phyloP scores from a whole-genome alignment of 1,140 invertebrate species.

The Temnothorax nylanderi region DNA sequence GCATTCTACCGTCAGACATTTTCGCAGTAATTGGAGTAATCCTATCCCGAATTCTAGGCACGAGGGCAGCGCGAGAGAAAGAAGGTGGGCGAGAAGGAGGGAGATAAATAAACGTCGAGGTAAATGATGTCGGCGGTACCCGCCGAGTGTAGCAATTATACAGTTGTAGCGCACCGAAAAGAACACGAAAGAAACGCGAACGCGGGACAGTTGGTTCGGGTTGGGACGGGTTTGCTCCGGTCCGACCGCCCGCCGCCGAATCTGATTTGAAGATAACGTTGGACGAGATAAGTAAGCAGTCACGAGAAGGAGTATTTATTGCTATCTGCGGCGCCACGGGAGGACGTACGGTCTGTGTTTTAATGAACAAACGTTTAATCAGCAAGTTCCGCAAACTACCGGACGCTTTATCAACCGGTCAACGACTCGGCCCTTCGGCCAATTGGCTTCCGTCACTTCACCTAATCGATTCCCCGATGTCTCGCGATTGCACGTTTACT shows the following conservation, averaged over 20 bases:
- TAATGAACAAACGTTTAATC: slow-evolving; percentile 59
- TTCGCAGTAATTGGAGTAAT: slow-evolving; percentile 58
- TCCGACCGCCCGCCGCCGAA: slow-evolving; percentile 50
- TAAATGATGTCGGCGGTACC: slow-evolving; percentile 19
- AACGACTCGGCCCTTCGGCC: slow-evolving; percentile 23
- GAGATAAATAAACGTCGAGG: slow-evolving; percentile 60
- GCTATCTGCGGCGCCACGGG: slow-evolving; percentile 41
- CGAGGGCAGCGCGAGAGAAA: slow-evolving; percentile 15
- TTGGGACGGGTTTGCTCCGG: not conserved
- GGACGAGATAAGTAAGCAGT: slow-evolving; percentile 22
- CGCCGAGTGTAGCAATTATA: slow-evolving; percentile 56
- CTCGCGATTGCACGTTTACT: slow-evolving; percentile 41
- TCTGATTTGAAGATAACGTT: slow-evolving; percentile 66
- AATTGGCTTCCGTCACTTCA: slow-evolving; percentile 34
- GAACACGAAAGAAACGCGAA: slow-evolving; percentile 23
- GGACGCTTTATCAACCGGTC: slow-evolving; percentile 44
- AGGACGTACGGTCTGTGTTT: slow-evolving; percentile 27
- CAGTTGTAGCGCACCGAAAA: slow-evolving; percentile 56
- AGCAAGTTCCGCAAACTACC: slow-evolving; percentile 34
- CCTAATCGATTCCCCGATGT: slow-evolving; percentile 46
- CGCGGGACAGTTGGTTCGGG: not conserved
- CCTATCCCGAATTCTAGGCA: slow-evolving; percentile 57
- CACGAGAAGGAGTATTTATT: slow-evolving; percentile 62
- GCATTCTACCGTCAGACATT: slow-evolving; percentile 58
- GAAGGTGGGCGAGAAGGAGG: not conserved